Conservation (phyloP, 2,888 invertebrate genomes). For the Byasa hedistus region DNA sequence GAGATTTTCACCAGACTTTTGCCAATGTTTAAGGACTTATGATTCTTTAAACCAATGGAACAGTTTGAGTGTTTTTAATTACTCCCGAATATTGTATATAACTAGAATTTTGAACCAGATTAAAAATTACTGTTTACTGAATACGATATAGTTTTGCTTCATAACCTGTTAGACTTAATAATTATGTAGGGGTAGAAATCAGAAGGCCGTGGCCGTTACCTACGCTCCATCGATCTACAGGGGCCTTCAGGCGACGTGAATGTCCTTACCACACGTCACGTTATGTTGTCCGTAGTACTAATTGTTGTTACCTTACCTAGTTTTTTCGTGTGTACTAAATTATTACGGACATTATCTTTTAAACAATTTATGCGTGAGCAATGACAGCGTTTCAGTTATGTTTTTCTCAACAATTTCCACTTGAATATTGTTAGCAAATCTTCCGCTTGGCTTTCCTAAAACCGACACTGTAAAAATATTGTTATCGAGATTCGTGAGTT, state of each 20-base stretch:
- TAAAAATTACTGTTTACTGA: background rate
- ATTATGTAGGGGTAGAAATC: constrained; percentile 1
- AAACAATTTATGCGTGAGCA: background rate
- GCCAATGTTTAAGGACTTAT: no score
- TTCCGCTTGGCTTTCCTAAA: no score
- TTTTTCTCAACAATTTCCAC: no score
- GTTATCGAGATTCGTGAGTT: no score
- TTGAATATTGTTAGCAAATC: no score
- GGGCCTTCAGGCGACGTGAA: constrained; percentile 14
- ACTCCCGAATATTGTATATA: background rate
- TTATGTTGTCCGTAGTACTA: constrained; percentile 6
- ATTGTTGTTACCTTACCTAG: constrained; percentile 5
- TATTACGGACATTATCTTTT: constrained; percentile 6
- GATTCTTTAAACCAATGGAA: background rate
- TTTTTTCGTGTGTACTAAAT: background rate
- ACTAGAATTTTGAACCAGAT: background rate
- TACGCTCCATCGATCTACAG: constrained; percentile 20
- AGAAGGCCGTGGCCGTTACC: constrained; percentile 5
- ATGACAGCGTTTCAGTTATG: background rate
- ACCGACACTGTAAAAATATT: no score
- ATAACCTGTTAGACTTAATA: background rate
- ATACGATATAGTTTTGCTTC: background rate
- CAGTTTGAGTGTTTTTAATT: background rate
- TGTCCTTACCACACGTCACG: constrained; percentile 23
- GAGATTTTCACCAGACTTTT: no score